Conservation (phyloP, 1,140 invertebrate species). For the Archivesica marissinica region DNA sequence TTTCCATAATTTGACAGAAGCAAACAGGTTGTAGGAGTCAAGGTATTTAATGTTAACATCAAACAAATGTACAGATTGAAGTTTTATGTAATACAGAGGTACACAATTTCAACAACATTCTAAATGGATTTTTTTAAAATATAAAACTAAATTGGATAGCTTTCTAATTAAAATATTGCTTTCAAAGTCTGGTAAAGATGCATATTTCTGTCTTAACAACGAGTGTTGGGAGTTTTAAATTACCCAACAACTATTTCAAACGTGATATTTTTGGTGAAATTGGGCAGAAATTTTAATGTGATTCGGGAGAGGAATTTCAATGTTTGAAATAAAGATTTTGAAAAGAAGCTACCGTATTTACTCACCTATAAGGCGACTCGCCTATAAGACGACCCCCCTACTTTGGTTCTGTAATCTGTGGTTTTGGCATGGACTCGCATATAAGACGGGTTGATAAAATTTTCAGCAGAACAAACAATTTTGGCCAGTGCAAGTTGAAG, state of each 20-base stretch:
- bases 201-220: slow-evolving; percentile 31
- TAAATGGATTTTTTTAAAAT: neutral
- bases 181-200: neutral
- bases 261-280: slow-evolving; percentile 24
- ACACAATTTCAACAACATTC: neutral
- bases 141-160: neutral
- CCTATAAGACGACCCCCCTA: too few relatives aligned
- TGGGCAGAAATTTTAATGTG: slow-evolving; percentile 21
- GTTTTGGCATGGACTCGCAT: too few relatives aligned
- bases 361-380: too few relatives aligned
- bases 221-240: neutral
- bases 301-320: neutral
- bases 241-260: neutral
- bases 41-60: neutral
- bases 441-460: too few relatives aligned
- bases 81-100: neutral
- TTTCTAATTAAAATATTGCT: slow-evolving; percentile 13
- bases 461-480: too few relatives aligned
- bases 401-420: too few relatives aligned
- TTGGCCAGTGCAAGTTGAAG: too few relatives aligned
- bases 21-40: neutral
- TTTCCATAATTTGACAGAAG: neutral
- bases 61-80: slow-evolving; percentile 15
- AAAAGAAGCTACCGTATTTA: neutral
- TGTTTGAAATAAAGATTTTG: neutral